These are phyloP conservation scores for Mugil cephalus DNA, from an alignment of 2,113 vertebrate species.

Conservation along the genomic window DNA sequence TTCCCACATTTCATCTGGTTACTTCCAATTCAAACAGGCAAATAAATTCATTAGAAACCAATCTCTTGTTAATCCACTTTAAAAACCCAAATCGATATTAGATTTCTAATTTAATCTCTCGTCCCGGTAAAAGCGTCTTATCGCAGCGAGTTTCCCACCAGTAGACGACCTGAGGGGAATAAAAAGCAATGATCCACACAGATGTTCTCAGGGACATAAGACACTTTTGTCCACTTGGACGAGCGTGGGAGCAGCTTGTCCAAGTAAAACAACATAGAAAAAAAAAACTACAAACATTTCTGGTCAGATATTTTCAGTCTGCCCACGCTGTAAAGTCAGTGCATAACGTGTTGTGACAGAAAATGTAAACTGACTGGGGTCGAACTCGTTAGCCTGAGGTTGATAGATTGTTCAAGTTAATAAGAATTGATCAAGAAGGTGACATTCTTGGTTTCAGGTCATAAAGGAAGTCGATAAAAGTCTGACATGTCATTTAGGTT, in stretches of 20 bases:
- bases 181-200: slow-evolving; percentile 18
- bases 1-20: no score
- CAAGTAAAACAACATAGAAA: slow-evolving; percentile 13
- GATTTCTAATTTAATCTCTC: no score
- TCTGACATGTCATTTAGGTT: background rate
- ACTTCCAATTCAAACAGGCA: no score
- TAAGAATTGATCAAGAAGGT: slow-evolving; percentile 21
- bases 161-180: background rate
- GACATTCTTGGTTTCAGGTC: slow-evolving; percentile 8
- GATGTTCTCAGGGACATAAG: slow-evolving; percentile 22
- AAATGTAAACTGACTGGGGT: background rate
- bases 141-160: slow-evolving; percentile 8
- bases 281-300: background rate
- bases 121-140: background rate
- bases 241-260: background rate
- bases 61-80: no score
- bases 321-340: background rate
- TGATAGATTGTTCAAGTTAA: slow-evolving; percentile 26
- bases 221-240: background rate
- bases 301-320: background rate
- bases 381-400: slow-evolving; percentile 9
- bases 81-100: no score
- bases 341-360: slow-evolving; percentile 13
- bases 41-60: no score
- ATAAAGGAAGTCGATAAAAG: slow-evolving; percentile 12